phyloP scores from a whole-genome alignment of 2,888 invertebrate genomes.

The Philereme vetulata region DNA sequence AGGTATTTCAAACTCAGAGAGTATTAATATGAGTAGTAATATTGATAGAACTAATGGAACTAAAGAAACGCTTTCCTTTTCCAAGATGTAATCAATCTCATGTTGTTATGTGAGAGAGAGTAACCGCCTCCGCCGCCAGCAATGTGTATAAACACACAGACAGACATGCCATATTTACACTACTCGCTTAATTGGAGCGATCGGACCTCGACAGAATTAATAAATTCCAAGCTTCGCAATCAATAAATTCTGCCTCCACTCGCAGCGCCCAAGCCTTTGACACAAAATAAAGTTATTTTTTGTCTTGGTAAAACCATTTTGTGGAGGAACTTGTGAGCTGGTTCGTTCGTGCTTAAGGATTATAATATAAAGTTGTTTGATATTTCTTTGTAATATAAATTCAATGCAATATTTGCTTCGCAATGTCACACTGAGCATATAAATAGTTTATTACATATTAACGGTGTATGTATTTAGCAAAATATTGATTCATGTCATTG shows the following conservation, averaged over 20 bases:
- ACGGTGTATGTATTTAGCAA: conserved; percentile 45
- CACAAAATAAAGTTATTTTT: too few relatives aligned
- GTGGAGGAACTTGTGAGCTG: conserved; percentile 3
- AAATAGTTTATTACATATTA: conserved; percentile 41
- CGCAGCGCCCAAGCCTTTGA: conserved; percentile 56
- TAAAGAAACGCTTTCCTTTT: too few relatives aligned
- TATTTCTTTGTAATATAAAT: conserved; percentile 13
- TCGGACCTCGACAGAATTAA: conserved; percentile 73
- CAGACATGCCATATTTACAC: conserved; percentile 69
- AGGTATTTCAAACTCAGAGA: too few relatives aligned
- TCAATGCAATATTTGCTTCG: conserved; percentile 13
- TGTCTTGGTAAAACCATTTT: conserved; percentile 22
- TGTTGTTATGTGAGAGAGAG: conserved; percentile 38
- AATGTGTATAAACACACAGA: conserved; percentile 63
- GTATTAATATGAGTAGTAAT: too few relatives aligned
- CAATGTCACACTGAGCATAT: conserved; percentile 35
- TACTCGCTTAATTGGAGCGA: conserved; percentile 76
- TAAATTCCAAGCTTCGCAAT: conserved; percentile 68
- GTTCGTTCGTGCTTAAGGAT: conserved; percentile 4
- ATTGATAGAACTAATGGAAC: too few relatives aligned
- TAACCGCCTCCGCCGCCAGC: conserved; percentile 38
- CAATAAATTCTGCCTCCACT: conserved; percentile 62
- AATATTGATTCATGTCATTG: conserved; percentile 57
- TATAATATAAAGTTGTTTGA: conserved; percentile 7
- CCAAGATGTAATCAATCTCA: conserved; percentile 27